These are phyloP conservation scores for Itoplectis maculator DNA, from an alignment of 2,888 invertebrate genomes.

Conservation along the genomic window DNA sequence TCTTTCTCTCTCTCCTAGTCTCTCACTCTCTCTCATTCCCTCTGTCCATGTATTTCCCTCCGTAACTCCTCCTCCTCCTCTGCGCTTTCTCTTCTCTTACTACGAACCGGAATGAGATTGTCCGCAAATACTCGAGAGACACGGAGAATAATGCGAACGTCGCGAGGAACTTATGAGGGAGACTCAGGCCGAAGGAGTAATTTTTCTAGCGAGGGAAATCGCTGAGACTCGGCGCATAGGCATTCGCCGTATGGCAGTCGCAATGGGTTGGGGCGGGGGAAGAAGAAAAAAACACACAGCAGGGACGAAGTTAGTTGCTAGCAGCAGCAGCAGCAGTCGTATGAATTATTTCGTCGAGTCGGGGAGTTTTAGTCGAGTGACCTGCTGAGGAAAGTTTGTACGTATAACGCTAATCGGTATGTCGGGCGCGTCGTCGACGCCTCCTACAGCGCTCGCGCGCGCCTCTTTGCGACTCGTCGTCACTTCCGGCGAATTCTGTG, in stretches of 20 bases:
- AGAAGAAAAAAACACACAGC: slow-evolving; percentile 6
- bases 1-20: background rate
- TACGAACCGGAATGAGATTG: slow-evolving; percentile 19
- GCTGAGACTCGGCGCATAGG: background rate
- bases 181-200: background rate
- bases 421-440: slow-evolving; percentile 59
- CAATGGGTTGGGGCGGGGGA: background rate
- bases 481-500: slow-evolving; percentile 65
- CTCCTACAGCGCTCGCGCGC: slow-evolving; percentile 23
- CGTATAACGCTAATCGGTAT: slow-evolving; percentile 64
- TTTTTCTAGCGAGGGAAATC: slow-evolving; percentile 3
- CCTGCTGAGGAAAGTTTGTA: slow-evolving; percentile 67
- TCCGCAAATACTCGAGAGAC: slow-evolving; percentile 6
- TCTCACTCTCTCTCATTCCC: no score
- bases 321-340: slow-evolving; percentile 13
- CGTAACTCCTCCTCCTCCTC: no score
- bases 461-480: slow-evolving; percentile 59
- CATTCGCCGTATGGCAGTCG: background rate
- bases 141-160: slow-evolving; percentile 15
- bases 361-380: slow-evolving; percentile 64
- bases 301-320: slow-evolving; percentile 4
- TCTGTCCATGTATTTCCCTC: slow-evolving; percentile 25
- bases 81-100: slow-evolving; percentile 36
- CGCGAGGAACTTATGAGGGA: background rate
- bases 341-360: slow-evolving; percentile 65